Evolutionary conservation across 2,888 invertebrate genomes (phyloP).

Genomic region (Crepidodera aurea): DNA sequence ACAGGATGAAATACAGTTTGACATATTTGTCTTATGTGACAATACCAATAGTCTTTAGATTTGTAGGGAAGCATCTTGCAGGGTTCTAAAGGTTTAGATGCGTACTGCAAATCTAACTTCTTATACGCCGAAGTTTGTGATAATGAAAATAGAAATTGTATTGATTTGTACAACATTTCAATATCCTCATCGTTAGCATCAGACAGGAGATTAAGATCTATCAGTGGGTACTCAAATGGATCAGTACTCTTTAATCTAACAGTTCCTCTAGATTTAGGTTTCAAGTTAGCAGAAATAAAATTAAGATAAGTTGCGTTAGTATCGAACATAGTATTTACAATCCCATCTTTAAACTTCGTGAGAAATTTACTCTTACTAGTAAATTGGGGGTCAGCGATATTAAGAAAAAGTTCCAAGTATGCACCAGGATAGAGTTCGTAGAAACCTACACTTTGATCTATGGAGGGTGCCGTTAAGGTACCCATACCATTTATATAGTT

Average conservation of each 20-base stretch:
- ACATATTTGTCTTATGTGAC: constrained; percentile 61
- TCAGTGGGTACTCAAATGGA: constrained; percentile 61
- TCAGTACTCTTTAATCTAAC: constrained; percentile 58
- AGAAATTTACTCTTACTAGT: not conserved
- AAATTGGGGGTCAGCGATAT: not conserved
- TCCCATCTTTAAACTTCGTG: constrained; percentile 44
- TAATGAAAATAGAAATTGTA: constrained; percentile 57
- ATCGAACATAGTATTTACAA: constrained; percentile 59
- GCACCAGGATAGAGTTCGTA: constrained; percentile 3
- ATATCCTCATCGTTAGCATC: constrained; percentile 60
- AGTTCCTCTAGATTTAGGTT: no score
- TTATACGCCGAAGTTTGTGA: constrained; percentile 64
- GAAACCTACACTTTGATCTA: constrained; percentile 5
- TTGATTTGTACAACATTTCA: constrained; percentile 64
- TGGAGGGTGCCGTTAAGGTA: not conserved
- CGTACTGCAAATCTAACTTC: constrained; percentile 62
- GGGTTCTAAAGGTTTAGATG: constrained; percentile 41
- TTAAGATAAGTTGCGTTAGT: constrained; percentile 40
- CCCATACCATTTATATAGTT: constrained; percentile 49
- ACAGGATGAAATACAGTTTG: constrained; percentile 68
- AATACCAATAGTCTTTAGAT: constrained; percentile 74
- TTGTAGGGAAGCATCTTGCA: constrained; percentile 61
- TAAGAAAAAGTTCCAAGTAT: constrained; percentile 6
- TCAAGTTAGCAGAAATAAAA: constrained; percentile 59
- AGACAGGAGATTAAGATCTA: constrained; percentile 73